Conservation (phyloP, 2,113 vertebrate species). For the Sinocyclocheilus maitianheensis region DNA sequence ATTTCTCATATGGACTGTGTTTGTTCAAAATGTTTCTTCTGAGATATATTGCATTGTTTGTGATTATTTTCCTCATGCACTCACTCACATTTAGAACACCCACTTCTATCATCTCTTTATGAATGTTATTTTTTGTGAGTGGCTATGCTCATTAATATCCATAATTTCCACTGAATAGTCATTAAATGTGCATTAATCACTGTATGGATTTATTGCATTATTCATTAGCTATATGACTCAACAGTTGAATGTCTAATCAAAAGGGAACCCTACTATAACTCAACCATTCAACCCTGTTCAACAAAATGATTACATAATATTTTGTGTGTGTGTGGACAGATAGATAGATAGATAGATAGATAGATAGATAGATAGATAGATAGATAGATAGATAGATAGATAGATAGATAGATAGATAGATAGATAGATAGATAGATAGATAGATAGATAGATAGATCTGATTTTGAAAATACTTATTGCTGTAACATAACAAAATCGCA, state of each 20-base stretch:
- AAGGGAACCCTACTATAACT: not conserved
- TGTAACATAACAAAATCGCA: not conserved
- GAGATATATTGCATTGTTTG: slow-evolving; percentile 23
- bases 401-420: not conserved
- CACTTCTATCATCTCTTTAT: slow-evolving; percentile 1
- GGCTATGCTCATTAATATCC: slow-evolving; percentile 11
- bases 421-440: too few species aligned
- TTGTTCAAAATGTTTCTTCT: not conserved
- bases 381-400: too few species aligned
- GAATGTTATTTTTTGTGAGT: not conserved
- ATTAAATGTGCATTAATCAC: slow-evolving; percentile 8
- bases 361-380: not conserved
- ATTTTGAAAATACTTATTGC: not conserved
- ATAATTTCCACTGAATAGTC: slow-evolving; percentile 1
- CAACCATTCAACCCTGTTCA: not conserved
- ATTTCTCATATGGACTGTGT: not conserved
- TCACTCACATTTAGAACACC: not conserved
- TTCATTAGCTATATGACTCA: not conserved
- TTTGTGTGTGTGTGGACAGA: too few species aligned
- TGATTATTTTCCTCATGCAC: slow-evolving; percentile 11
- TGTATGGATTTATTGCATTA: slow-evolving; percentile 7
- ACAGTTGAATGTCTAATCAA: slow-evolving; percentile 9
- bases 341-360: too few species aligned
- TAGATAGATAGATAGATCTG: not conserved
- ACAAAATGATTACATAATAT: not conserved